Evolutionary conservation across 2,888 invertebrate genomes (phyloP).

Genomic region (Willowsia nigromaculata): DNA sequence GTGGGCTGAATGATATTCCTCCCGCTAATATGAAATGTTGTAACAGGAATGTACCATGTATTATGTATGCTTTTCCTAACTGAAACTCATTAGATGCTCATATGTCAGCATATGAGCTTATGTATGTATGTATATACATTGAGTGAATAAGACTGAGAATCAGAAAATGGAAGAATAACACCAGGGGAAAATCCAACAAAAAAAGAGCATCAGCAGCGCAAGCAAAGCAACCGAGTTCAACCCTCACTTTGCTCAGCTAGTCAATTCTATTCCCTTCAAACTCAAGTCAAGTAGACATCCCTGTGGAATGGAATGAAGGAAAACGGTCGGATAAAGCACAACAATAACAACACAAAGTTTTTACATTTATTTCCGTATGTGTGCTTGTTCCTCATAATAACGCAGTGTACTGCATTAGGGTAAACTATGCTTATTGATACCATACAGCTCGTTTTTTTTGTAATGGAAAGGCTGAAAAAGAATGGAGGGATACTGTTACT

Average conservation of each 20-base stretch:
- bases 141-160: background rate
- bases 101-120: background rate
- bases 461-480: background rate
- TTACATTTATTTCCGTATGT: slow-evolving; percentile 64
- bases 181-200: slow-evolving; percentile 41
- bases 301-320: slow-evolving; percentile 49
- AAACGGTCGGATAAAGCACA: slow-evolving; percentile 56
- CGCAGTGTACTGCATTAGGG: background rate
- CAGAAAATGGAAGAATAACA: slow-evolving; percentile 62
- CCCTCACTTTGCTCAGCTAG: slow-evolving; percentile 53
- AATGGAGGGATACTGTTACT: slow-evolving; percentile 39
- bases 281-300: slow-evolving; percentile 65
- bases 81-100: no score
- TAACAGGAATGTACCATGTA: slow-evolving; percentile 15
- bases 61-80: slow-evolving; percentile 11
- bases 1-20: slow-evolving; percentile 22
- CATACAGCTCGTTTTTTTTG: slow-evolving; percentile 5
- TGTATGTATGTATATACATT: background rate
- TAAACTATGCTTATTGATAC: background rate
- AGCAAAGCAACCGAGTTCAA: slow-evolving; percentile 38
- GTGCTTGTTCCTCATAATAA: no score
- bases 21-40: background rate
- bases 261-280: slow-evolving; percentile 66
- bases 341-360: slow-evolving; percentile 55
- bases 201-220: slow-evolving; percentile 40